These are phyloP conservation scores for Gracilinanus agilis DNA, from an alignment of 2,113 vertebrate genomes.

Conservation along the genomic window DNA sequence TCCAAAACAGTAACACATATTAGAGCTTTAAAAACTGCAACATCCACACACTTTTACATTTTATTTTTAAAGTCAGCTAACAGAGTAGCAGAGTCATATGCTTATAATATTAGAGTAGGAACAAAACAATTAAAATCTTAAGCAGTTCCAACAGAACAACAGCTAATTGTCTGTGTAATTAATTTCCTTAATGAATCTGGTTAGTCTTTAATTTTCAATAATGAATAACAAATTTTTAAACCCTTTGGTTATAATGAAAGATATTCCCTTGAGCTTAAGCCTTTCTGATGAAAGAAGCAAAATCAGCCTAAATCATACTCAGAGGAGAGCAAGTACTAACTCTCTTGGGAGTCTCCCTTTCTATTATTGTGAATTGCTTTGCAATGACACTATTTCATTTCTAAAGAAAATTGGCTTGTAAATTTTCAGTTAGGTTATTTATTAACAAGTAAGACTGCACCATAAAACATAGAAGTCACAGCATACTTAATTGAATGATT, in stretches of 20 bases:
- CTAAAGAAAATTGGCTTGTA: neutral
- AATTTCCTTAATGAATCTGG: neutral
- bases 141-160: neutral
- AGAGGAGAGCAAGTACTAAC: neutral
- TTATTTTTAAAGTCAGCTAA: neutral
- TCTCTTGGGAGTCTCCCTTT: neutral
- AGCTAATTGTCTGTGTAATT: neutral
- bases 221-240: constrained; percentile 10
- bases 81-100: neutral
- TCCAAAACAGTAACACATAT: neutral
- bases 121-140: neutral
- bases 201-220: constrained; percentile 35
- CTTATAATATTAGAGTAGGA: neutral
- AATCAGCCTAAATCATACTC: neutral
- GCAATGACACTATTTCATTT: neutral
- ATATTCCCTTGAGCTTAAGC: neutral
- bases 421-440: neutral
- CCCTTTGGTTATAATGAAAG: neutral
- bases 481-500: neutral
- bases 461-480: neutral
- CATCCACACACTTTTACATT: neutral
- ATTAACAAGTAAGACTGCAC: neutral
- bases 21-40: neutral
- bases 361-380: neutral
- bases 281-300: neutral